Percentiles rank a stretch among this genome's conserved stretches.
Evolutionary conservation across 2,888 invertebrate species (phyloP).

Genomic region (Eupithecia dodoneata): DNA sequence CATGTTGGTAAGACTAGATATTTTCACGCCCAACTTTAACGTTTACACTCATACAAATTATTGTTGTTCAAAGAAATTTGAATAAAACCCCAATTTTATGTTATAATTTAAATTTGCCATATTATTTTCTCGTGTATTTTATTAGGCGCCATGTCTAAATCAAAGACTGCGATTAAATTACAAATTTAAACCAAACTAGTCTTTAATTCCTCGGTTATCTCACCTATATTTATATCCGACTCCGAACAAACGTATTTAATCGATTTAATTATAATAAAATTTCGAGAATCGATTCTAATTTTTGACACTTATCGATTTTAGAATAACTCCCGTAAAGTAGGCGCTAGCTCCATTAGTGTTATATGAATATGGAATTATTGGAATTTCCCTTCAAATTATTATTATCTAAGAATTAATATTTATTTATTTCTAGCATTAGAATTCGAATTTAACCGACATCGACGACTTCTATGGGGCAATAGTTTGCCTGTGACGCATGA

Average conservation of each 20-base stretch:
- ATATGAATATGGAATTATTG: conserved; percentile 59
- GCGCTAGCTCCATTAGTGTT: conserved; percentile 63
- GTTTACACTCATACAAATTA: not conserved
- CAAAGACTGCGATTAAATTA: conserved; percentile 15
- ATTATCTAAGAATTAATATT: not conserved
- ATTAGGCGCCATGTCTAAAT: conserved; percentile 13
- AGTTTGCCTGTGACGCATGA: not conserved
- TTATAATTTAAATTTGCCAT: not conserved
- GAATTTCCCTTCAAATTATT: conserved; percentile 1
- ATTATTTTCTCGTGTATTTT: not conserved
- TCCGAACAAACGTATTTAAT: conserved; percentile 26
- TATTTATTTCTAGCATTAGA: not conserved
- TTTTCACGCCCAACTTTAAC: not conserved
- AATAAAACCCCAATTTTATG: not conserved
- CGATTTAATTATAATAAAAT: conserved; percentile 45
- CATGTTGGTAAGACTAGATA: no score
- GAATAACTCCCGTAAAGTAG: conserved; percentile 61
- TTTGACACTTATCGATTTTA: conserved; percentile 48
- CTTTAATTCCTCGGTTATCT: not conserved
- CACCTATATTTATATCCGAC: not conserved
- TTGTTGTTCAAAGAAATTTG: not conserved
- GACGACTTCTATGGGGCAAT: not conserved
- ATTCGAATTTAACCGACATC: not conserved
- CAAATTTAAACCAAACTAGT: not conserved
- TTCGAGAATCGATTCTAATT: conserved; percentile 44